Percentiles rank a stretch among this genome's conserved stretches.
Evolutionary conservation across 2,888 invertebrate genomes (phyloP).

Genomic region (Volucella inflata): DNA sequence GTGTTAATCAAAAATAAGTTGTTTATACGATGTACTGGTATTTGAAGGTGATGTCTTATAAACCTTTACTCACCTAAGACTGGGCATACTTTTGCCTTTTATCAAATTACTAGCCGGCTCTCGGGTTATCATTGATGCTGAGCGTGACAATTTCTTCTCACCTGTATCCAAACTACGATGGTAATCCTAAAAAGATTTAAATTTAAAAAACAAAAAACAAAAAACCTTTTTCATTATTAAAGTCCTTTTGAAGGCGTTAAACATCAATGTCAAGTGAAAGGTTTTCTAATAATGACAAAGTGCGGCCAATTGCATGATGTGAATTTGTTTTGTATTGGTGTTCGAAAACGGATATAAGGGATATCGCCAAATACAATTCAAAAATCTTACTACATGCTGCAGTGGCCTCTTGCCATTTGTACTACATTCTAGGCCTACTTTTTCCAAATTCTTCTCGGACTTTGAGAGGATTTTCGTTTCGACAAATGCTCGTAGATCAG

Average conservation of each 20-base stretch:
- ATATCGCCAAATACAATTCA: slow-evolving; percentile 63
- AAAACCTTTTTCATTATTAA: not conserved
- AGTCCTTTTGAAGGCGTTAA: not conserved
- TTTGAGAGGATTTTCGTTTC: slow-evolving; percentile 95
- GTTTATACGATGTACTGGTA: slow-evolving; percentile 26
- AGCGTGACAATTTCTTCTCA: slow-evolving; percentile 89
- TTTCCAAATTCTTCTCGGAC: slow-evolving; percentile 95
- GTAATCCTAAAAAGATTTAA: slow-evolving; percentile 88
- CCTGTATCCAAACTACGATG: slow-evolving; percentile 93
- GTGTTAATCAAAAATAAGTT: slow-evolving; percentile 50
- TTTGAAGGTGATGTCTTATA: slow-evolving; percentile 8
- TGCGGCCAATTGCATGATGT: slow-evolving; percentile 69
- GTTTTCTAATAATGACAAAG: slow-evolving; percentile 41
- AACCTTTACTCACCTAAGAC: slow-evolving; percentile 89
- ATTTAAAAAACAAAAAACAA: slow-evolving; percentile 2
- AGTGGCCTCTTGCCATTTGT: slow-evolving; percentile 85
- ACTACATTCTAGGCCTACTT: slow-evolving; percentile 89
- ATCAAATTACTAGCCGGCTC: slow-evolving; percentile 89
- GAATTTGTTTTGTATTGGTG: slow-evolving; percentile 64
- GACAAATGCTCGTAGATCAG: slow-evolving; percentile 95
- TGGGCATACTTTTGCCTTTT: slow-evolving; percentile 98
- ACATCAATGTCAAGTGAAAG: slow-evolving; percentile 51
- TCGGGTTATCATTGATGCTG: slow-evolving; percentile 88
- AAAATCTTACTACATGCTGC: slow-evolving; percentile 86
- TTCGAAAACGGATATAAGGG: not conserved